These are phyloP conservation scores for Haplochromis vanheusdeni DNA, from an alignment of 2,113 vertebrate genomes.

Conservation along the genomic window DNA sequence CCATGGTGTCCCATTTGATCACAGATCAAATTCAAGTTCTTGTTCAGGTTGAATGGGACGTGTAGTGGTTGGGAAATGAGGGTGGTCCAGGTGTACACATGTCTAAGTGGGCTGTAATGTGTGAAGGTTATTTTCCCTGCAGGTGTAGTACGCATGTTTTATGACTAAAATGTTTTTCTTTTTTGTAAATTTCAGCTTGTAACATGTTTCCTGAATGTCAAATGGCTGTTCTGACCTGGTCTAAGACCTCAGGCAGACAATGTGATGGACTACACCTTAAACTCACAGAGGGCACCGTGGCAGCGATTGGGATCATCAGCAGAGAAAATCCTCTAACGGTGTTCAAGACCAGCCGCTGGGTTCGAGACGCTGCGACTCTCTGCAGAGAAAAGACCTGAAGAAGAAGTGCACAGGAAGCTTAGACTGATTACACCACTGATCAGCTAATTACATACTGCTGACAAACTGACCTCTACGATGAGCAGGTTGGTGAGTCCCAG, in stretches of 20 bases:
- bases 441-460: neutral
- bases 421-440: neutral
- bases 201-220: neutral
- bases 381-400: conserved; percentile 79
- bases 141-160: neutral
- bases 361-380: conserved; percentile 58
- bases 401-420: neutral
- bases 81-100: neutral
- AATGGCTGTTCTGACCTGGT: neutral
- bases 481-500: conserved; percentile 85
- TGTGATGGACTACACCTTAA: neutral
- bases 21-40: neutral
- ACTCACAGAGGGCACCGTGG: conserved; percentile 78
- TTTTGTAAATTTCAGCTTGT: neutral
- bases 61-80: neutral
- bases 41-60: neutral
- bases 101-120: neutral
- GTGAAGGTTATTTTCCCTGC: neutral
- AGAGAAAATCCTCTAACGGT: conserved; percentile 74
- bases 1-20: neutral
- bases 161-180: neutral
- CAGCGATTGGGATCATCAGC: conserved; percentile 86
- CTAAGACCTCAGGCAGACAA: neutral
- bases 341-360: conserved; percentile 74
- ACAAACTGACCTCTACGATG: conserved; percentile 80